phyloP scores from a whole-genome alignment of 2,888 invertebrate genomes.

The Ctenicera cuprea region DNA sequence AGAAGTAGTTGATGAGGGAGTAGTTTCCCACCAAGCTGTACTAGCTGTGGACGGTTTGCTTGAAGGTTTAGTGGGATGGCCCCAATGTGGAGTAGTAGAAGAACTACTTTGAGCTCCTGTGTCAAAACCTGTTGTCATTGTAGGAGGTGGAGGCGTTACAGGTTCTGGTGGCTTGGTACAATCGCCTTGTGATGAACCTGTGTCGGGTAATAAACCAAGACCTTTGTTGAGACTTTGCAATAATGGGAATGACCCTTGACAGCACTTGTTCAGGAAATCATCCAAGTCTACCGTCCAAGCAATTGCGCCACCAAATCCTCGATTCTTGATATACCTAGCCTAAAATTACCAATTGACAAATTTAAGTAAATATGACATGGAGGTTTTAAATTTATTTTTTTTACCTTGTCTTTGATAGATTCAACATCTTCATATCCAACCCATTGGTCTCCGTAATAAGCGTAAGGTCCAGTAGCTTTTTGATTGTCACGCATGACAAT shows the following conservation, averaged over 20 bases:
- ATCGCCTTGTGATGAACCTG: constrained; percentile 75
- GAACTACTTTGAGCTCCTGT: constrained; percentile 69
- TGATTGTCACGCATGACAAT: constrained; percentile 75
- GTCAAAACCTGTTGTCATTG: constrained; percentile 82
- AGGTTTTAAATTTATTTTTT: neutral
- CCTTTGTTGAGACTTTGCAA: constrained; percentile 86
- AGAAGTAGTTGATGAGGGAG: constrained; percentile 64
- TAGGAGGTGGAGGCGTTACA: constrained; percentile 85
- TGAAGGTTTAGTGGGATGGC: constrained; percentile 58
- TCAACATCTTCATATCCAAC: constrained; percentile 90
- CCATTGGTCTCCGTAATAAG: constrained; percentile 89
- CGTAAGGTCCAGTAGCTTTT: constrained; percentile 83
- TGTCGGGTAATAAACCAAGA: constrained; percentile 77
- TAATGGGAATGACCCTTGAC: constrained; percentile 85
- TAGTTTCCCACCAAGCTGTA: constrained; percentile 65
- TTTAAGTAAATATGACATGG: no score
- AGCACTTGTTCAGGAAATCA: constrained; percentile 90
- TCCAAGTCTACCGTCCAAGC: constrained; percentile 94
- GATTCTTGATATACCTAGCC: constrained; percentile 83
- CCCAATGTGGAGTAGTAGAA: constrained; percentile 58
- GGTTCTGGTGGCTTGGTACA: constrained; percentile 84
- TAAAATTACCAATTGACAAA: constrained; percentile 63
- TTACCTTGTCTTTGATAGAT: constrained; percentile 84
- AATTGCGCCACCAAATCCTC: constrained; percentile 87
- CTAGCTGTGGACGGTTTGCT: constrained; percentile 54